phyloP scores from a whole-genome alignment of 2,888 invertebrate genomes.

The Tenthredo livida region DNA sequence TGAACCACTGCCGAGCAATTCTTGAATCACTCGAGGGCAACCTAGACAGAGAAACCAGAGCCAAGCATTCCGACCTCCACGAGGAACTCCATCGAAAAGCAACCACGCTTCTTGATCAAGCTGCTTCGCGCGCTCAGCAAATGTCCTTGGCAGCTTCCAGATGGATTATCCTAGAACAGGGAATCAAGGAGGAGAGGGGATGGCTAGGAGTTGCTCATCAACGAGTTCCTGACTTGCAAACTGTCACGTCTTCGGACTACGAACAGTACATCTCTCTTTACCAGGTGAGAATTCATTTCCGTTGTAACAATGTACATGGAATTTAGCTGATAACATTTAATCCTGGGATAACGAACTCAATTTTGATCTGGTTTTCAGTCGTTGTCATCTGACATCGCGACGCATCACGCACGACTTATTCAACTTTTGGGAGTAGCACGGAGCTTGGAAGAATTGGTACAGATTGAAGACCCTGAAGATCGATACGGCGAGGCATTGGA shows the following conservation, averaged over 20 bases:
- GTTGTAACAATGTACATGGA: not conserved
- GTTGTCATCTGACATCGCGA: slow-evolving; percentile 87
- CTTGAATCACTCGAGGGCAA: slow-evolving; percentile 92
- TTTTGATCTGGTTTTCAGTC: slow-evolving; percentile 78
- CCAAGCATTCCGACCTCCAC: slow-evolving; percentile 86
- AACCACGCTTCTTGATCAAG: slow-evolving; percentile 88
- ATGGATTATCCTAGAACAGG: slow-evolving; percentile 90
- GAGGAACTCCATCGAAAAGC: slow-evolving; percentile 89
- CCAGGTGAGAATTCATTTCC: slow-evolving; percentile 76
- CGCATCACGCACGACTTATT: slow-evolving; percentile 89
- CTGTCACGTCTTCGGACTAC: slow-evolving; percentile 90
- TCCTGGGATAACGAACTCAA: not conserved
- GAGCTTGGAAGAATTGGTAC: slow-evolving; percentile 86
- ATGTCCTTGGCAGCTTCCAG: slow-evolving; percentile 92
- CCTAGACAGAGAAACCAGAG: slow-evolving; percentile 89
- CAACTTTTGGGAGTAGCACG: slow-evolving; percentile 87
- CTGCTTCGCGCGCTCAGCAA: slow-evolving; percentile 89
- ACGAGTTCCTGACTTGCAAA: slow-evolving; percentile 89
- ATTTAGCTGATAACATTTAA: not conserved
- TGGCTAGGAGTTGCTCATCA: slow-evolving; percentile 93
- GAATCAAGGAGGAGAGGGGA: slow-evolving; percentile 90
- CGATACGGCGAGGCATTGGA: slow-evolving; percentile 87
- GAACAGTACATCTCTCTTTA: slow-evolving; percentile 92
- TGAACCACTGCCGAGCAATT: slow-evolving; percentile 92
- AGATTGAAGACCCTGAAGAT: slow-evolving; percentile 87